Percentiles rank a stretch among this genome's conserved stretches.
Evolutionary conservation across 1,140 invertebrate species (phyloP).

Genomic region (Drosophila prosaltans): DNA sequence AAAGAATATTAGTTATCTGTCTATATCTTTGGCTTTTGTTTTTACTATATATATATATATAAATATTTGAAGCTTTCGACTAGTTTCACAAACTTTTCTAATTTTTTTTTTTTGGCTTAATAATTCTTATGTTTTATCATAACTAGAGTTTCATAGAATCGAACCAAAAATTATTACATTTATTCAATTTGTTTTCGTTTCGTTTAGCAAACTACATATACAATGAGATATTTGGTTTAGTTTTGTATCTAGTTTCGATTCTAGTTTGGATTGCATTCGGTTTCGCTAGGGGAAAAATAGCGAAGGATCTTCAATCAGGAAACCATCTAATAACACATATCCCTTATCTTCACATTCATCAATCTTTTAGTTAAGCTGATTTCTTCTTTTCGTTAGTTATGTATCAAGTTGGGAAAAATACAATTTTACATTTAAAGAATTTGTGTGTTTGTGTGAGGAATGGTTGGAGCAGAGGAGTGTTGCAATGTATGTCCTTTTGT

Average conservation of each 20-base stretch:
- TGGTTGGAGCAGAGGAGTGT: slow-evolving; percentile 8
- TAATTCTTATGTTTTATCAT: slow-evolving; percentile 18
- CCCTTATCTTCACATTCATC: background rate
- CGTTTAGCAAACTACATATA: slow-evolving; percentile 5
- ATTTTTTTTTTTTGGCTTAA: slow-evolving; percentile 13
- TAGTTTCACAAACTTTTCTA: slow-evolving; percentile 38
- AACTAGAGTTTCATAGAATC: background rate
- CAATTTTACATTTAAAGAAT: slow-evolving; percentile 9
- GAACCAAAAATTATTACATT: slow-evolving; percentile 2
- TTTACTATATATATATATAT: background rate
- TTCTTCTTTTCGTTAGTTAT: background rate
- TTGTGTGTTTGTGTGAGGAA: background rate
- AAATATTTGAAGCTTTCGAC: slow-evolving; percentile 31
- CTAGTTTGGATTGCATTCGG: slow-evolving; percentile 13
- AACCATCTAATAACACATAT: slow-evolving; percentile 53
- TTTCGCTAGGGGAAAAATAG: background rate
- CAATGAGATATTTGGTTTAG: slow-evolving; percentile 1
- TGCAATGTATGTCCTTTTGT: background rate
- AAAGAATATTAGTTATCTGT: slow-evolving; percentile 8
- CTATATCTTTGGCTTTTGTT: slow-evolving; percentile 36
- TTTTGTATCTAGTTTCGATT: slow-evolving; percentile 2
- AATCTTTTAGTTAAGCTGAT: slow-evolving; percentile 14
- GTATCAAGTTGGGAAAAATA: background rate
- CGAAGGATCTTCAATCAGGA: slow-evolving; percentile 36
- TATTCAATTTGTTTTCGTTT: background rate